Evolutionary conservation across 2,888 invertebrate species (phyloP).

Genomic region (Nomada ferruginata): DNA sequence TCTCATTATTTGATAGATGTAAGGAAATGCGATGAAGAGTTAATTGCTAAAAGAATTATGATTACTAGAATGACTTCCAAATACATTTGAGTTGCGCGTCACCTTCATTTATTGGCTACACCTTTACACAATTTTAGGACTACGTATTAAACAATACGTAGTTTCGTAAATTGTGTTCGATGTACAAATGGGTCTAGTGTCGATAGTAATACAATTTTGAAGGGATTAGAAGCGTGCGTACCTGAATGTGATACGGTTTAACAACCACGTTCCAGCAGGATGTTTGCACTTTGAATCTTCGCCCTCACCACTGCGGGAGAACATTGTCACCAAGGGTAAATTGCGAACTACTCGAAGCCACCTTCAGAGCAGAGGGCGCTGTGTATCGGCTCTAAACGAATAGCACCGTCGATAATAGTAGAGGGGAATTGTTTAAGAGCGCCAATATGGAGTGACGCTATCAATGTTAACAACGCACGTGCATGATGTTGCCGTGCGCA

Average conservation of each 20-base stretch:
- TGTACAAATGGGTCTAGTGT: too few relatives aligned
- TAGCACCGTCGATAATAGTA: background rate
- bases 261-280: background rate
- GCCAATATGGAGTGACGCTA: background rate
- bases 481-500: background rate
- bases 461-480: conserved; percentile 23
- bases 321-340: background rate
- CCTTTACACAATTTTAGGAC: too few relatives aligned
- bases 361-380: background rate
- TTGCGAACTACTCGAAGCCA: background rate
- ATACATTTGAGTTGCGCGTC: too few relatives aligned
- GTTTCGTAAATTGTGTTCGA: too few relatives aligned
- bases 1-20: too few relatives aligned
- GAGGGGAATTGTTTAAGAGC: background rate
- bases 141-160: too few relatives aligned
- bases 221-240: background rate
- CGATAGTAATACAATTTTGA: too few relatives aligned
- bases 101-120: too few relatives aligned
- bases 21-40: too few relatives aligned
- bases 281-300: background rate
- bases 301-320: background rate
- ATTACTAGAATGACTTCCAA: too few relatives aligned
- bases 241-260: background rate
- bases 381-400: background rate
- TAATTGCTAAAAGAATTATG: too few relatives aligned